phyloP scores from a whole-genome alignment of 2,888 invertebrate genomes.

The Drosophila flavopinicola region DNA sequence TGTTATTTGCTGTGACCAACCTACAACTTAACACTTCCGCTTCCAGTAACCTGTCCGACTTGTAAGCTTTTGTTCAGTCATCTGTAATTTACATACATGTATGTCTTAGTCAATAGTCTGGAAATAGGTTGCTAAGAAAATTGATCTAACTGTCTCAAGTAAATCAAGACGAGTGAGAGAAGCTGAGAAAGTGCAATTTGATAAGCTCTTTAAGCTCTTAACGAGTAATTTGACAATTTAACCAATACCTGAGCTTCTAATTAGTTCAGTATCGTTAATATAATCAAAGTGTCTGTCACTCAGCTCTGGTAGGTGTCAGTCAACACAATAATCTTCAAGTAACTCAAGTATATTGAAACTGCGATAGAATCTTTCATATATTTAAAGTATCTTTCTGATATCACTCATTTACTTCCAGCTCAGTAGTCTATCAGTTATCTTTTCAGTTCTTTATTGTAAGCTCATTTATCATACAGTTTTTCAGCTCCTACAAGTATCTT shows the following conservation, averaged over 20 bases:
- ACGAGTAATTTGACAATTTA: no score
- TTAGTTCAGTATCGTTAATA: background rate
- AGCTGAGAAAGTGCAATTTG: no score
- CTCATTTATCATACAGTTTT: no score
- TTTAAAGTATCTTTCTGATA: no score
- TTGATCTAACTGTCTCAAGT: background rate
- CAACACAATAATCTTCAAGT: background rate
- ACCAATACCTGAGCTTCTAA: background rate
- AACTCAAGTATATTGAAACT: no score
- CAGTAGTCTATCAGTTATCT: no score
- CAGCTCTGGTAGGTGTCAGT: background rate
- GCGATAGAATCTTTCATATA: no score
- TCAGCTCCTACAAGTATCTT: no score
- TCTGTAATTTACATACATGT: slow-evolving; percentile 29
- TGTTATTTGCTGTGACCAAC: slow-evolving; percentile 3
- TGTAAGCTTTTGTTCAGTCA: slow-evolving; percentile 26
- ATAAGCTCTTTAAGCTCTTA: no score
- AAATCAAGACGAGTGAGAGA: background rate
- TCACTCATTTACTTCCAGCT: no score
- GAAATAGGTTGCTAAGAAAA: slow-evolving; percentile 16
- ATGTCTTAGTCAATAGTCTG: slow-evolving; percentile 25
- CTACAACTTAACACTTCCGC: slow-evolving; percentile 28
- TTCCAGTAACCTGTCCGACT: slow-evolving; percentile 14
- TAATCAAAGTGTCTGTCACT: no score
- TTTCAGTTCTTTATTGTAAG: no score